Base-by-base conservation (phyloP, 2,113 vertebrate species). In the Oncorhynchus keta region DNA sequence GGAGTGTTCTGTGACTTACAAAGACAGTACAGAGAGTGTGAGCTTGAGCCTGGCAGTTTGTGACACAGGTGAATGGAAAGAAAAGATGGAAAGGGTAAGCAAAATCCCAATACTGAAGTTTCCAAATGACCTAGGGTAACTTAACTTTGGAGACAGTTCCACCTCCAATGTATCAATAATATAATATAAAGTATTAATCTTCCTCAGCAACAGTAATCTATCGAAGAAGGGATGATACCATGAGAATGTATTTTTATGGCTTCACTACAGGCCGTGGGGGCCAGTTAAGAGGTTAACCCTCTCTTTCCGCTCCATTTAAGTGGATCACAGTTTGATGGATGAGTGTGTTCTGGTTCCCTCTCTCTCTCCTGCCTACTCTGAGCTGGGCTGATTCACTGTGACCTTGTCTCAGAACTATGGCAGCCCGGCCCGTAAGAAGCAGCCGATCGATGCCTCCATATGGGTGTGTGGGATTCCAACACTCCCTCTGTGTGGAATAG, bases 381-480 rank as follows among this genome's bases (percentile, higher is more conserved):
- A 62, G 59, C 14, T 66, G 30, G 18, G 2, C 35, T 49, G 79
- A 85, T 87, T 87, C 73, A 84, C 35, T 72, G 59, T 73, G 82
- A 85, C 78, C 78, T 61, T 18, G 64, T 68, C 66, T 70, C 66
- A 69, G 14, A 20, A 57, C 18, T 20, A 57, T 20, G 13, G 1
- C 55, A 57, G 13, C 59, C 49, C 30, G 65, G 16, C 74, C 45
- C 4, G 49, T 72, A 32, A 11, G 69, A 80, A 77, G 51, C 49
- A 74, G 74, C 45, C 68, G 51, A 70, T 72, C 28, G 68, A 32
- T 30, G 35, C 64, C 64, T 65, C 70, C 76, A 73, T 69, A 59
- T 76, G 73, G 61, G 77, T 75, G 74, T 68, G 73, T 80, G 72
- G 75, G 78, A 83, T 84, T 87, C 61, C 73, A 79, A 81, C 74